These are phyloP conservation scores for Idaea straminata DNA, from an alignment of 2,888 invertebrate genomes.

Conservation along the genomic window DNA sequence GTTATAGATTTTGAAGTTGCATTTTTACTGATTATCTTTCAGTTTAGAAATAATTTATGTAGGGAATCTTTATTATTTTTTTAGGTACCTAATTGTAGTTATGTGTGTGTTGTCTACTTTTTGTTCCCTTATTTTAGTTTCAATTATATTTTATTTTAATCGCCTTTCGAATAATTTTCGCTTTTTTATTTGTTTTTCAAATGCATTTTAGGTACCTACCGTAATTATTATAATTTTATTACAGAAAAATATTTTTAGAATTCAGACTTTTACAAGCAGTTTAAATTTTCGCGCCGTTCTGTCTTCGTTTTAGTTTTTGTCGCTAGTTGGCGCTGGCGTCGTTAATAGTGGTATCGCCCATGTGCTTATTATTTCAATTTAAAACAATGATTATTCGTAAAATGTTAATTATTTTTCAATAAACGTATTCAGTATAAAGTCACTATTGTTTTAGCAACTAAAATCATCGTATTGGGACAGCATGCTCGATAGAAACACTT, in stretches of 20 bases:
- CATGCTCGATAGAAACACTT: constrained; percentile 55
- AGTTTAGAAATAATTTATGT: not conserved
- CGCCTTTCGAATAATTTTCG: not conserved
- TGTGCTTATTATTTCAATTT: constrained; percentile 52
- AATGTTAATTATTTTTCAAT: constrained; percentile 50
- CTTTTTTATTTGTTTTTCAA: not conserved
- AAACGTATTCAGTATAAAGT: constrained; percentile 47
- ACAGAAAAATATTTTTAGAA: not conserved
- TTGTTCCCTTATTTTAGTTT: not conserved
- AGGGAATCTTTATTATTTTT: not conserved
- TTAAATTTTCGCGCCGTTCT: constrained; percentile 45
- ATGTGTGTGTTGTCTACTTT: not conserved
- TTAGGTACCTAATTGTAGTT: not conserved
- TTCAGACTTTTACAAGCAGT: constrained; percentile 11
- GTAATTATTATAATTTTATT: constrained; percentile 5
- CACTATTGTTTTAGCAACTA: constrained; percentile 44
- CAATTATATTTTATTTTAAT: not conserved
- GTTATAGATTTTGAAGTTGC: not conserved
- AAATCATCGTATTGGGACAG: constrained; percentile 29
- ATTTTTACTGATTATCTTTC: not conserved
- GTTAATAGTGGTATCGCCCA: constrained; percentile 62
- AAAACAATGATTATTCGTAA: constrained; percentile 33
- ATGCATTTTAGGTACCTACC: not conserved
- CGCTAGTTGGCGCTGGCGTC: constrained; percentile 54
- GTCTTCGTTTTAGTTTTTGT: constrained; percentile 20